A percentile compares a stretch with the other conserved stretches of the same genome.
phyloP scores from a whole-genome alignment of 2,113 vertebrate species.

The Erpornis zantholeuca region DNA sequence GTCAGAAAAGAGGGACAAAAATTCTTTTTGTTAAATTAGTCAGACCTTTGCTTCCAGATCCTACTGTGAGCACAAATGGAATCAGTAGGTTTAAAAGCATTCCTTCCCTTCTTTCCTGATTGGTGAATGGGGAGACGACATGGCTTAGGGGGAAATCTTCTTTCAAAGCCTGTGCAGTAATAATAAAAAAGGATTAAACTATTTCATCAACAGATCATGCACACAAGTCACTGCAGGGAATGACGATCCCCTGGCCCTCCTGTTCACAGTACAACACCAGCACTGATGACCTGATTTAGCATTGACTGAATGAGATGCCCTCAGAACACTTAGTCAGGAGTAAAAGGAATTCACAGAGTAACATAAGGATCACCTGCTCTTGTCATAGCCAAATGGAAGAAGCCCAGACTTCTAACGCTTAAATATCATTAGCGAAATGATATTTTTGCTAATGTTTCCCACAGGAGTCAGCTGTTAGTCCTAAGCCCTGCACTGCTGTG shows the following conservation, averaged over 20 bases:
- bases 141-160: slow-evolving; percentile 98
- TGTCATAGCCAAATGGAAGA: neutral
- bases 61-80: slow-evolving; percentile 97
- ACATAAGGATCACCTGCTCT: neutral
- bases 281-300: neutral
- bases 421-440: neutral
- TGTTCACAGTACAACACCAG: slow-evolving; percentile 22
- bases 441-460: neutral
- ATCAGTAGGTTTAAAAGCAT: slow-evolving; percentile 99
- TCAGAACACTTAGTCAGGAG: neutral
- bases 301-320: slow-evolving; percentile 9
- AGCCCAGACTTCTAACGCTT: neutral
- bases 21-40: slow-evolving; percentile 72
- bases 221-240: slow-evolving; percentile 23
- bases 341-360: neutral
- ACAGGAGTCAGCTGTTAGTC: neutral
- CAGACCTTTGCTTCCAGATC: slow-evolving; percentile 98
- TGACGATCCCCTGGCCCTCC: neutral
- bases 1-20: slow-evolving; percentile 33
- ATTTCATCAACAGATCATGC: slow-evolving; percentile 31
- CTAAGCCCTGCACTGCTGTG: neutral
- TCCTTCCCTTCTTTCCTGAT: slow-evolving; percentile 98
- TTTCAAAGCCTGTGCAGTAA: slow-evolving; percentile 90
- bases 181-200: slow-evolving; percentile 67
- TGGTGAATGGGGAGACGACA: slow-evolving; percentile 99